Evolutionary conservation across 2,888 invertebrate genomes (phyloP), one percentile per base, ranked within the genome.

Genomic region (Melipona beecheii): DNA sequence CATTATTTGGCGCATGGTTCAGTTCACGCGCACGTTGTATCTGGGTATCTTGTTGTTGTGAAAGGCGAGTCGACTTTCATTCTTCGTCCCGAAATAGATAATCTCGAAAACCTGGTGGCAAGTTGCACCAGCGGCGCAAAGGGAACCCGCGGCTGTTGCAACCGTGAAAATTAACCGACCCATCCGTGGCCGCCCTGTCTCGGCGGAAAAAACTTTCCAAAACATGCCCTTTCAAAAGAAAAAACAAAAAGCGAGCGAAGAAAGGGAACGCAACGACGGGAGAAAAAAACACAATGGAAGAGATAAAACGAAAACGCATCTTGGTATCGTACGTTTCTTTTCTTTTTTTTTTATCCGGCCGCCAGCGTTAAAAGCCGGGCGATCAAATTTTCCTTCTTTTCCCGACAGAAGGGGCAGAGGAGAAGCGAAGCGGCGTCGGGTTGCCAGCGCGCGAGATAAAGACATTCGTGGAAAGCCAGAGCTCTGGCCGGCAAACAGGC

Each of bases 381-480:
- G 74, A 84, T 84, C 71, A 84, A 84, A 83, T 74, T 75, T 68
- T 74, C 84, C 36, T 54, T 24, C 50, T 75, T 71, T 68, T 21
- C 54, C 36, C n/a, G n/a, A n/a, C n/a, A n/a, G n/a, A n/a, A 43
- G 65, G 21, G 21, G 56, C 64, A 50, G 70, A 52, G 31, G 5
- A 19, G 15, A 21, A 21, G n/a, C 50, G 43, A 43, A 11, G 68
- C 62, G 64, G 64, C 21, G 75, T 64, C n/a, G 52, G 50, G 19
- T 58, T 71, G 56, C 50, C 70, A 9, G 43, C 43, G 65, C 64
- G 58, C 75, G 64, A 78, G 75, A 87, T 88, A 89, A 88, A 89
- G 89, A 88, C 78, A 89, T 87, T 83, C 68, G 78, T 71, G 52
- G 72, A 72, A 54, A 60, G 31, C 60, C 60, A 24, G 52, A 24